phyloP scores from a whole-genome alignment of 2,113 vertebrate species.

The Fregata magnificens region DNA sequence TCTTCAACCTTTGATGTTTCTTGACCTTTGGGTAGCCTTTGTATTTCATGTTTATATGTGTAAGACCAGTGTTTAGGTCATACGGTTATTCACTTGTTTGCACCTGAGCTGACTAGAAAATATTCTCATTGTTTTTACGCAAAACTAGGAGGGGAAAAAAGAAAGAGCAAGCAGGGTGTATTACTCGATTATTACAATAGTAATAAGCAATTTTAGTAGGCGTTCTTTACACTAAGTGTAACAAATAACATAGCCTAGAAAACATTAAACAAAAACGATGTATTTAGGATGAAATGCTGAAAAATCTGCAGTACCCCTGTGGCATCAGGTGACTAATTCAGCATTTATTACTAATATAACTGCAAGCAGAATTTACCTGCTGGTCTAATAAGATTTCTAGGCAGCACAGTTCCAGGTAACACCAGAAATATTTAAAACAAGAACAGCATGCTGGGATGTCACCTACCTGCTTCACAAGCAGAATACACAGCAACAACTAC shows the following conservation, averaged over 20 bases:
- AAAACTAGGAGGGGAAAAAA: background rate
- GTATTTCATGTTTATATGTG: background rate
- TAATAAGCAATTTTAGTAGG: background rate
- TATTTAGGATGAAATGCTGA: background rate
- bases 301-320: background rate
- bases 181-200: background rate
- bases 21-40: constrained; percentile 35
- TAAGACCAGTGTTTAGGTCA: background rate
- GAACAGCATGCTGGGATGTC: background rate
- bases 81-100: background rate
- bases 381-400: background rate
- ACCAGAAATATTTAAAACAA: background rate
- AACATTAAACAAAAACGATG: background rate
- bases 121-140: background rate
- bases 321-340: background rate
- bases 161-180: background rate
- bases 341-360: background rate
- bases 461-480: background rate
- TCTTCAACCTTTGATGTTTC: constrained; percentile 46
- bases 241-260: background rate
- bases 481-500: background rate
- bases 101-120: background rate
- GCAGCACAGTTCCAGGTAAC: background rate
- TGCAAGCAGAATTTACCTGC: background rate
- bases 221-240: background rate